Base-by-base conservation (phyloP, 2,797 vertebrate species). In the Melanotaenia parkinsoni region DNA sequence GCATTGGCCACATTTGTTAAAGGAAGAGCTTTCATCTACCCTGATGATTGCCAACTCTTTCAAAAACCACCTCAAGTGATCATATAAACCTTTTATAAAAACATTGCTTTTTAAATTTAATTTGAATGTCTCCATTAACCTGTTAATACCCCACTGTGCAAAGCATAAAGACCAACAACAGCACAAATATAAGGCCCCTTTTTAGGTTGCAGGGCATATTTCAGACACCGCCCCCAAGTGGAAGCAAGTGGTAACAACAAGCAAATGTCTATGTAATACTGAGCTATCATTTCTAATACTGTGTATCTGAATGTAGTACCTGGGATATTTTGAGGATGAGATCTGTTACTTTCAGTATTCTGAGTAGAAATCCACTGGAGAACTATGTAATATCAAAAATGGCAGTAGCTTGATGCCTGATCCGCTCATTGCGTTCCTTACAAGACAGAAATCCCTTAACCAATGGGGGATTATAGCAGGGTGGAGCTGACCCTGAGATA, bases 401-500 rank as follows among this genome's bases (percentile, higher is more conserved):
- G 20, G 16, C 3, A 14, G 11, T 26, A 54, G 51, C 51, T 26
- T 26, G 47, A 50, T 10, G n/a, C 47, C 3, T 11, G 47, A 50
- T 14, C 12, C 51, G 14, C 1, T 32, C 54, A 16, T 30, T 57
- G 26, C 3, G 54, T 57, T 18, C 28, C 28, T 16, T 26, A 30
- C 28, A 56, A 57, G 13, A 0, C 12, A 54, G 24, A 56, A 28
- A 56, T 56, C 26, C 26, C 13, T 30, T 16, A 28, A 56, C 26
- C 5, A 56, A 56, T 32, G 28, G 3, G 24, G 7, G 16, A 57
- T 57, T 32, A 32, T 28, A 18, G 16, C 28, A 57, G 56, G 64
- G 74, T 54, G 77, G 37, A 65, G 38, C 45, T 51, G 54, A 80
- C 54, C 35, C 40, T 26, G 9, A 30, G 47, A 22, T 0, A 66